Percentiles rank a stretch among this genome's conserved stretches.
These are phyloP conservation scores for Ditula angustiorana DNA, from an alignment of 2,888 invertebrate species.

Conservation along the genomic window DNA sequence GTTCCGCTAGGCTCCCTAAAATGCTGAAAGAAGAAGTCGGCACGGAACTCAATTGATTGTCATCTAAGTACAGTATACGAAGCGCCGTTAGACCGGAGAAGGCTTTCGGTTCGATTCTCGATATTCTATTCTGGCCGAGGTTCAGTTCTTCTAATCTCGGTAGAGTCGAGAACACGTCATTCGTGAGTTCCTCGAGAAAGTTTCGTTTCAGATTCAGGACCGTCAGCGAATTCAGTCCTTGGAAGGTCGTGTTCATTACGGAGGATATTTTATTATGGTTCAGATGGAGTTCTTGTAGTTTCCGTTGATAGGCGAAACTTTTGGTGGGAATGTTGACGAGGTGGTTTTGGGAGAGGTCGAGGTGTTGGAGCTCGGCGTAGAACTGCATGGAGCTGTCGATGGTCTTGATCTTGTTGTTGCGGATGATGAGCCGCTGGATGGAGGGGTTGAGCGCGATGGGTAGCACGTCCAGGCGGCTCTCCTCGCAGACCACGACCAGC, in stretches of 20 bases:
- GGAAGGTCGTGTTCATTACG: conserved; percentile 92
- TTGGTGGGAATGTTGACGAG: conserved; percentile 92
- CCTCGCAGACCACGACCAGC: conserved; percentile 93
- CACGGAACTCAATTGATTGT: conserved; percentile 92
- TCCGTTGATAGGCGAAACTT: conserved; percentile 92
- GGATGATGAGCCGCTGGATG: conserved; percentile 93
- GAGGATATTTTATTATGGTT: conserved; percentile 94
- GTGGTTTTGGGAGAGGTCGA: conserved; percentile 94
- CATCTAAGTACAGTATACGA: conserved; percentile 92
- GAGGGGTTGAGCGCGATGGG: conserved; percentile 97
- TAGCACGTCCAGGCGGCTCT: conserved; percentile 94
- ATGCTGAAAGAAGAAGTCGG: conserved; percentile 91
- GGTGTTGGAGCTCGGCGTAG: conserved; percentile 93
- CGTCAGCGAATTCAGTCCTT: conserved; percentile 90
- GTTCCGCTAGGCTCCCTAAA: conserved; percentile 91
- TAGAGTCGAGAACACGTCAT: conserved; percentile 90
- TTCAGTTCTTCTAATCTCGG: conserved; percentile 93
- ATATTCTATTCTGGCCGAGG: conserved; percentile 93
- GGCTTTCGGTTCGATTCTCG: conserved; percentile 90
- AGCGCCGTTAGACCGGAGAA: conserved; percentile 91
- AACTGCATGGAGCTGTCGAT: conserved; percentile 96
- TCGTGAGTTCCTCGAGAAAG: conserved; percentile 91
- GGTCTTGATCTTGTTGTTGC: conserved; percentile 94
- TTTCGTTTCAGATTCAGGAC: conserved; percentile 93
- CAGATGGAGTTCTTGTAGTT: conserved; percentile 92